Evolutionary conservation across 2,888 invertebrate genomes (phyloP).

Genomic region (Athripsodes cinereus): DNA sequence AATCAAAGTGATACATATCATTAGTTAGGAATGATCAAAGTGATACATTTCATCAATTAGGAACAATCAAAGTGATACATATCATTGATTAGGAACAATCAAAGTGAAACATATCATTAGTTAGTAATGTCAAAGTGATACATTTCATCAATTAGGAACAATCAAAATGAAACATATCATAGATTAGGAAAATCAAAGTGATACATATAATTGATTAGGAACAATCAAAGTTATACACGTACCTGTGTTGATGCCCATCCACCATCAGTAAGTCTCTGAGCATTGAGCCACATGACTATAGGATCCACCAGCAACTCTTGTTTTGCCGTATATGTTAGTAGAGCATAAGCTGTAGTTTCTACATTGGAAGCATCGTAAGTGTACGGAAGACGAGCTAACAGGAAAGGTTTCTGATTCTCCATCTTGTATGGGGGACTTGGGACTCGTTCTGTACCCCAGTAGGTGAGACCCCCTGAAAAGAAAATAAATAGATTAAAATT

Average conservation of each 20-base stretch:
- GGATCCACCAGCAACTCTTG: constrained; percentile 77
- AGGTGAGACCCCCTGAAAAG: constrained; percentile 64
- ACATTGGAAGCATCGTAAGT: constrained; percentile 87
- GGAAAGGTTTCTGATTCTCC: constrained; percentile 88
- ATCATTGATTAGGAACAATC: too few species aligned
- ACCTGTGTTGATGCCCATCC: constrained; percentile 85
- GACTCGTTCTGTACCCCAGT: constrained; percentile 77
- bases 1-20: too few species aligned
- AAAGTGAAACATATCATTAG: too few species aligned
- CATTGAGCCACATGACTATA: constrained; percentile 86
- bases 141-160: too few species aligned
- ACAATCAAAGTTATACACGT: too few species aligned
- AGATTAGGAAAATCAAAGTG: too few species aligned
- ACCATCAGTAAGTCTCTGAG: constrained; percentile 78
- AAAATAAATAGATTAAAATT: neutral
- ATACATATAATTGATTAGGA: too few species aligned
- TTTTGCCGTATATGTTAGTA: constrained; percentile 81
- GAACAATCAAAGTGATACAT: too few species aligned
- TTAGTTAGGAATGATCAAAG: too few species aligned
- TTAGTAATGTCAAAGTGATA: too few species aligned
- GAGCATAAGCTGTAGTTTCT: constrained; percentile 87
- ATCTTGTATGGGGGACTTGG: constrained; percentile 78
- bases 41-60: too few species aligned
- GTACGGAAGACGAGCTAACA: constrained; percentile 81
- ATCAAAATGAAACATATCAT: too few species aligned